Base-by-base conservation (phyloP, 2,113 vertebrate species). In the Crotalus viridis region DNA sequence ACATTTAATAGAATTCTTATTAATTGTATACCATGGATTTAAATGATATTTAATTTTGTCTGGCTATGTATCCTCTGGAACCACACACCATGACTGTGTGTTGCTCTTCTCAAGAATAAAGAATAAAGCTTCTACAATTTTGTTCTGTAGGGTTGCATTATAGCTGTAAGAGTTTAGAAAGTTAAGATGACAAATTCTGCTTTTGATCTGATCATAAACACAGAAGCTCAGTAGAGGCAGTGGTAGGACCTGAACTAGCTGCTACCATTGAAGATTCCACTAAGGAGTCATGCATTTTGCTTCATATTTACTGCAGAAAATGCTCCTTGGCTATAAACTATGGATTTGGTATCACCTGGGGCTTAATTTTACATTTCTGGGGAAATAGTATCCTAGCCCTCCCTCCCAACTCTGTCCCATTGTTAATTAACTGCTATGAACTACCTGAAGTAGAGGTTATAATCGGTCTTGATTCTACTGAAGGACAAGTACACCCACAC, bases 391-490 rank as follows among this genome's bases (percentile, higher is more conserved):
- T 59, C 95, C 94, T 89, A 96, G 92, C 93, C 95, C 94, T 91
- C 89, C 93, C 93, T 92, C 92, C 90, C 93, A 93, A 94, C 94
- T 96, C 93, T 92, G 92, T 56, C 85, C 91, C 95, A 94, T 93
- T 89, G 61, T 92, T 94, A 94, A 91, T 90, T 96, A 93, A 90
- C 92, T 95, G 94, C 94, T 95, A 96, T 95, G 88, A 94, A 96
- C 95, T 95, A 95, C 95, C 96, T 95, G 92, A 94, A 95, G 21
- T 94, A 94, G 93, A 95, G 94, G 88, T 95, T 87, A 0, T 96
- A 95, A 95, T 97, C 89, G 93, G 92, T 91, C 92, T 93, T 33
- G 93, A 96, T 97, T 96, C 93, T 97, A 97, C 94, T 96, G 96
- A 95, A 94, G 96, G 94, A 96, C 94, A 95, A 96, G 94, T 95